Conservation (phyloP, 1,140 invertebrate genomes). For the Pseudomyrmex pallidus region DNA sequence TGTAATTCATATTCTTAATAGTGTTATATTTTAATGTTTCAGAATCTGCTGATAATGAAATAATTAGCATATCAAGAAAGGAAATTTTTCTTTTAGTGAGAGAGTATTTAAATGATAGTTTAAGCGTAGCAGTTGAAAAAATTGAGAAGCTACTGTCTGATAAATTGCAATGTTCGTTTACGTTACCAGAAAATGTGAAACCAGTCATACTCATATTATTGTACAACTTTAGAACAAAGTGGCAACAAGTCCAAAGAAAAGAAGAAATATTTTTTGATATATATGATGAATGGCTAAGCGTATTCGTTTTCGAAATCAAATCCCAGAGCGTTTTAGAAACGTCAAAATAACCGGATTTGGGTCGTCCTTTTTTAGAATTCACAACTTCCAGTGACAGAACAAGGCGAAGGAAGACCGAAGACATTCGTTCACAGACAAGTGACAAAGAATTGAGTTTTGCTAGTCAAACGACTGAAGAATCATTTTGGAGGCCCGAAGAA, state of each 20-base stretch:
- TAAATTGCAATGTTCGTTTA: not conserved
- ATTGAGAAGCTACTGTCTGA: not conserved
- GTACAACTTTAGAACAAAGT: not conserved
- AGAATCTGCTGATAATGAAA: too few species aligned
- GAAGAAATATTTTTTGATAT: not conserved
- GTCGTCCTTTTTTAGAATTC: not conserved
- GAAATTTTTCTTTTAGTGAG: too few species aligned
- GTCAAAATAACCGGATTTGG: not conserved
- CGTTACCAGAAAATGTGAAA: not conserved
- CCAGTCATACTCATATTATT: slow-evolving; percentile 8
- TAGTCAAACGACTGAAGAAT: too few species aligned
- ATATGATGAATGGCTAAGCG: not conserved
- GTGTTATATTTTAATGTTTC: too few species aligned
- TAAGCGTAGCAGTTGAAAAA: not conserved
- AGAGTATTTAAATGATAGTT: too few species aligned
- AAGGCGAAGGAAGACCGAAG: slow-evolving; percentile 10
- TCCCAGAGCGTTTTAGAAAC: too few species aligned
- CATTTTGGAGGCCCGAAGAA: too few species aligned
- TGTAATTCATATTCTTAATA: too few species aligned
- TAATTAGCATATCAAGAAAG: too few species aligned
- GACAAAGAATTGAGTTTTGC: not conserved
- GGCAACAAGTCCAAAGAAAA: not conserved
- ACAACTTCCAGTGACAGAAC: not conserved
- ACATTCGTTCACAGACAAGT: not conserved
- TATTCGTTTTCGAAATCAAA: not conserved